Percentiles rank a stretch among this genome's conserved stretches.
Evolutionary conservation across 1,140 invertebrate species (phyloP).

Genomic region (Episyrphus balteatus): DNA sequence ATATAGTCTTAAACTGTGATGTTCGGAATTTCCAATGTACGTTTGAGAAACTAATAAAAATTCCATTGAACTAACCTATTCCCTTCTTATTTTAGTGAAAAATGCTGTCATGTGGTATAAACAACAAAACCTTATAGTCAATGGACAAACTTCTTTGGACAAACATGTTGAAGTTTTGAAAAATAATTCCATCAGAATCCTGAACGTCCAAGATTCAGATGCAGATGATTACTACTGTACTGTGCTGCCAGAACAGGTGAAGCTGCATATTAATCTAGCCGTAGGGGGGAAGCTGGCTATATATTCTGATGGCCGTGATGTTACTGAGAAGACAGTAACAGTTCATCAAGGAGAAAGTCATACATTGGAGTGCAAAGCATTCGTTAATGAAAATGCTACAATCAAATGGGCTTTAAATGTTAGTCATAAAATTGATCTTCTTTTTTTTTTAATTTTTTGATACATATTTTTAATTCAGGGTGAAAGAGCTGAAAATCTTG

Average conservation of each 20-base stretch:
- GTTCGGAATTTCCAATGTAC: slow-evolving; percentile 22
- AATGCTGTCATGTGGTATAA: slow-evolving; percentile 32
- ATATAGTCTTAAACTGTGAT: slow-evolving; percentile 26
- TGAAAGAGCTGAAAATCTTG: slow-evolving; percentile 9
- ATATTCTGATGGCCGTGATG: slow-evolving; percentile 28
- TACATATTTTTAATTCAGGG: slow-evolving; percentile 11
- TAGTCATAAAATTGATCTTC: slow-evolving; percentile 7
- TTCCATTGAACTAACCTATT: background rate
- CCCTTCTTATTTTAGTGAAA: slow-evolving; percentile 9
- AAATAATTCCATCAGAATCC: slow-evolving; percentile 24
- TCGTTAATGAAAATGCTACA: slow-evolving; percentile 9
- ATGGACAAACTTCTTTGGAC: slow-evolving; percentile 13
- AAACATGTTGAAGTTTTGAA: slow-evolving; percentile 16
- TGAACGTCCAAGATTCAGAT: slow-evolving; percentile 16
- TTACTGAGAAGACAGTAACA: slow-evolving; percentile 27
- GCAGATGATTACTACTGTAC: slow-evolving; percentile 26
- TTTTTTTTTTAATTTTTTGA: background rate
- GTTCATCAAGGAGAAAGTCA: slow-evolving; percentile 30
- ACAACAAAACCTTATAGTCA: slow-evolving; percentile 14
- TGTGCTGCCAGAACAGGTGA: slow-evolving; percentile 21
- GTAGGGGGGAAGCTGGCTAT: slow-evolving; percentile 20
- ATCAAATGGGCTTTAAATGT: slow-evolving; percentile 34
- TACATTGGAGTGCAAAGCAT: slow-evolving; percentile 23
- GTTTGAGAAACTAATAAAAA: background rate
- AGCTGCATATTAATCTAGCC: slow-evolving; percentile 15